Conservation (phyloP, 2,113 vertebrate species). For the Rhabdornis inornatus region DNA sequence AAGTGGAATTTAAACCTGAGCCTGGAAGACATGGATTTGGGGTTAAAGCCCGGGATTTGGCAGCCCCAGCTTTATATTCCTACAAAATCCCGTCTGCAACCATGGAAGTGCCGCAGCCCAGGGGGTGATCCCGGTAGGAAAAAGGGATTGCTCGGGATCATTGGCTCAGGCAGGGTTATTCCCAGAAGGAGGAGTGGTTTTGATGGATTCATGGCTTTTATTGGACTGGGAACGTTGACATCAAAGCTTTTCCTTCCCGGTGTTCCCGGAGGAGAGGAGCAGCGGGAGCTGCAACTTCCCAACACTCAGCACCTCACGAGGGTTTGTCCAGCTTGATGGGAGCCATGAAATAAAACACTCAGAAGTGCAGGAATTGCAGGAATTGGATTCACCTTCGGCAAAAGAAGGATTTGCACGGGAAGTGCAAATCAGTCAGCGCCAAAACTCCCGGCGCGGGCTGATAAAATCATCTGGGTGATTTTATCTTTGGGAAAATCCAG, state of each 20-base stretch:
- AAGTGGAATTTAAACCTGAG: background rate
- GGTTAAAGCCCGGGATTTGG: background rate
- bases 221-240: background rate
- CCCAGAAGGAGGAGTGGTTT: accelerated
- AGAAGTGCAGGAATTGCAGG: accelerated
- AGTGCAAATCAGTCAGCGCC: accelerated
- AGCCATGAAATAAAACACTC: background rate
- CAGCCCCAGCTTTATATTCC: background rate
- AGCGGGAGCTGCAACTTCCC: background rate
- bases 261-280: accelerated
- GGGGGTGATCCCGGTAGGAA: accelerated
- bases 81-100: accelerated
- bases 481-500: background rate
- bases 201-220: background rate
- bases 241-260: background rate
- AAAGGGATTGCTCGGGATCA: background rate
- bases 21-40: background rate
- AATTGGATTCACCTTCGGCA: accelerated
- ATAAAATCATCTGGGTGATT: background rate
- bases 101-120: accelerated
- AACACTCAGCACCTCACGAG: background rate
- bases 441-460: background rate
- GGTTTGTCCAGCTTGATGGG: accelerated
- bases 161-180: background rate
- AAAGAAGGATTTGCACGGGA: accelerated